Percentiles rank a stretch among this genome's conserved stretches.
phyloP scores from a whole-genome alignment of 2,113 vertebrate genomes.

The Fulica atra region DNA sequence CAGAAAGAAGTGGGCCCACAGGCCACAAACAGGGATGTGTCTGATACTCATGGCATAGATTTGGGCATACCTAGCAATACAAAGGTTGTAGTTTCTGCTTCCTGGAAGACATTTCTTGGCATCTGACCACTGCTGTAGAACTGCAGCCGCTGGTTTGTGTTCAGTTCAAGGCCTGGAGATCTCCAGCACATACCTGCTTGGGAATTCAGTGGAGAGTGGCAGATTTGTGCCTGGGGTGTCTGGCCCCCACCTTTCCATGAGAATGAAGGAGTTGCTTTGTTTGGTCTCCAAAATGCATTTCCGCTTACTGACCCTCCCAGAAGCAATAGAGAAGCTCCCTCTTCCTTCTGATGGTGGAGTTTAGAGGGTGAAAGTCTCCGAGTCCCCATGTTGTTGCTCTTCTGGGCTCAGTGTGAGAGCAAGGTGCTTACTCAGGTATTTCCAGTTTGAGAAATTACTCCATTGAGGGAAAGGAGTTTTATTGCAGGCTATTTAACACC shows the following conservation, averaged over 20 bases:
- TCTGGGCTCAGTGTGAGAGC: not conserved
- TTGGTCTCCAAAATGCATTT: not conserved
- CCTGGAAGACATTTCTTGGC: not conserved
- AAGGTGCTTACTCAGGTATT: not conserved
- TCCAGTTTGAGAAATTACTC: not conserved
- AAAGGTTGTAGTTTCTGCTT: not conserved
- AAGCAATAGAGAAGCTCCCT: not conserved
- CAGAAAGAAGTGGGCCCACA: not conserved
- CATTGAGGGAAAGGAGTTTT: not conserved
- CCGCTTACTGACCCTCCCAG: not conserved
- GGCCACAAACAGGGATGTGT: not conserved
- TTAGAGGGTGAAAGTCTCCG: not conserved
- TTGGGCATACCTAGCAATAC: not conserved
- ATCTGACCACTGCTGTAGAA: not conserved
- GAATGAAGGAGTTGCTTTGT: not conserved
- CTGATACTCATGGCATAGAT: not conserved
- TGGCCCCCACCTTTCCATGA: not conserved
- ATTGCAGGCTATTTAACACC: not conserved
- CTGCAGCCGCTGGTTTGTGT: not conserved
- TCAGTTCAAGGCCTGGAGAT: not conserved
- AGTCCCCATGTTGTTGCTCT: not conserved
- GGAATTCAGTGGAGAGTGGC: not conserved
- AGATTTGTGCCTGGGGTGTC: not conserved
- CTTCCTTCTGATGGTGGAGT: not conserved
- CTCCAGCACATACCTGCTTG: not conserved